Conservation (phyloP, 2,797 vertebrate genomes). For the Echiichthys vipera region DNA sequence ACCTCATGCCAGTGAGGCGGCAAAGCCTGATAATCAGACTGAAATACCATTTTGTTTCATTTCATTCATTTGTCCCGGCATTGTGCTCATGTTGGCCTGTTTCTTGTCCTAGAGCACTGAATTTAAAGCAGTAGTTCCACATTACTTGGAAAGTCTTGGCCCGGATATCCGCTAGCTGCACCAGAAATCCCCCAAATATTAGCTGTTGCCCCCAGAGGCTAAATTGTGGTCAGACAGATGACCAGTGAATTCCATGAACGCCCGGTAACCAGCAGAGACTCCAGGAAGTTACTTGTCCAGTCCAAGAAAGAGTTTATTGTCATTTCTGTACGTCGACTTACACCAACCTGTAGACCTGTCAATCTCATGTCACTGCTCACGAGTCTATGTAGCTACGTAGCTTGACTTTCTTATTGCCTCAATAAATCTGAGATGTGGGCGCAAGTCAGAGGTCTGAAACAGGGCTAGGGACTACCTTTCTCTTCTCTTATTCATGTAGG, state of each 20-base stretch:
- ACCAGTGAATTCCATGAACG: too few species aligned
- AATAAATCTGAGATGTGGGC: neutral
- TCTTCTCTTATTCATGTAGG: neutral
- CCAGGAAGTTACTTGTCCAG: neutral
- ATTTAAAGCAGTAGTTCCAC: neutral
- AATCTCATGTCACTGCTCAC: neutral
- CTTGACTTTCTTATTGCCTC: neutral
- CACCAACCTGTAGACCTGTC: neutral
- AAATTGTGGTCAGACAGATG: too few species aligned
- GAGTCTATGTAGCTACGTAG: neutral
- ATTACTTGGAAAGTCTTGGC: too few species aligned
- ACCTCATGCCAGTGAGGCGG: conserved; percentile 10
- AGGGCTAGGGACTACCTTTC: neutral
- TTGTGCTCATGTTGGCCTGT: neutral
- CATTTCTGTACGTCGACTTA: conserved; percentile 7
- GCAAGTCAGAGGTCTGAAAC: neutral
- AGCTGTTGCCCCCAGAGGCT: too few species aligned
- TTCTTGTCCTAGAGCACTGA: neutral
- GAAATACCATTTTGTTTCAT: neutral
- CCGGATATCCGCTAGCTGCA: too few species aligned
- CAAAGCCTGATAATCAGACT: conserved; percentile 11
- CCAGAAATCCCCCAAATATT: too few species aligned
- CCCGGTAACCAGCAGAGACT: neutral
- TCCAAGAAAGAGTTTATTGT: neutral
- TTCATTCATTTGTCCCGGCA: neutral